These are phyloP conservation scores for Anagyrus pseudococci DNA, from an alignment of 2,888 invertebrate species.

Conservation along the genomic window DNA sequence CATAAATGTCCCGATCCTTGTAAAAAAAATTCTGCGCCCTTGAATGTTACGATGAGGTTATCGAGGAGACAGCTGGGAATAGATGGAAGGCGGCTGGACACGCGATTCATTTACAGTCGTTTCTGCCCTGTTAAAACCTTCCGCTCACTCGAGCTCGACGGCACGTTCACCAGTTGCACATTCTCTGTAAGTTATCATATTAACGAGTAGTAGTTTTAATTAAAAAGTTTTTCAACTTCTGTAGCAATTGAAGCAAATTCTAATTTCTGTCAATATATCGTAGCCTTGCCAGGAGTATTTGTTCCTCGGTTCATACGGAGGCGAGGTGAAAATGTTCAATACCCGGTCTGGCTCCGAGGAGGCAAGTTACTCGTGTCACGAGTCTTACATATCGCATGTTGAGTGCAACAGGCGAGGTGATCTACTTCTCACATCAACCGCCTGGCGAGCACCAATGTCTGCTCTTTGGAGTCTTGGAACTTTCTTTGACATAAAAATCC, in stretches of 20 bases:
- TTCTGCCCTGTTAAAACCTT: slow-evolving; percentile 80
- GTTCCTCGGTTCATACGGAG: slow-evolving; percentile 89
- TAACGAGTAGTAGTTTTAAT: slow-evolving; percentile 58
- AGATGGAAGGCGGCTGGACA: slow-evolving; percentile 74
- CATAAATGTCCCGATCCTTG: slow-evolving; percentile 95
- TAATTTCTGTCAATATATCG: slow-evolving; percentile 41
- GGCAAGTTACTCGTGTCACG: slow-evolving; percentile 81
- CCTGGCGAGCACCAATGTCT: slow-evolving; percentile 85
- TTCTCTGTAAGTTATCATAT: slow-evolving; percentile 65
- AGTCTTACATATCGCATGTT: slow-evolving; percentile 84
- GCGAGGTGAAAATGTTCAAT: slow-evolving; percentile 90
- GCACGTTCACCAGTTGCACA: slow-evolving; percentile 78
- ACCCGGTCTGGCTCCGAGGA: slow-evolving; percentile 84
- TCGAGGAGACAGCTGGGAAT: slow-evolving; percentile 60
- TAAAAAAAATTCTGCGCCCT: slow-evolving; percentile 70
- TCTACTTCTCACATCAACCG: slow-evolving; percentile 83
- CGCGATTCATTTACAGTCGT: slow-evolving; percentile 83
- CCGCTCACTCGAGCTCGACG: slow-evolving; percentile 73
- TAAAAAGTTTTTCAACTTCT: slow-evolving; percentile 41
- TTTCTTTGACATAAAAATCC: slow-evolving; percentile 59
- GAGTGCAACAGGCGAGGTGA: slow-evolving; percentile 74
- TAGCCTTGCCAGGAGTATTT: slow-evolving; percentile 70
- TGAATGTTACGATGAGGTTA: slow-evolving; percentile 72
- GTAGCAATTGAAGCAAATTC: too few species aligned
- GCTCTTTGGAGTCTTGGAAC: slow-evolving; percentile 76